Percentiles rank a stretch among this genome's conserved stretches.
Evolutionary conservation across 2,113 vertebrate genomes (phyloP).

Genomic region (Myotis brandtii): DNA sequence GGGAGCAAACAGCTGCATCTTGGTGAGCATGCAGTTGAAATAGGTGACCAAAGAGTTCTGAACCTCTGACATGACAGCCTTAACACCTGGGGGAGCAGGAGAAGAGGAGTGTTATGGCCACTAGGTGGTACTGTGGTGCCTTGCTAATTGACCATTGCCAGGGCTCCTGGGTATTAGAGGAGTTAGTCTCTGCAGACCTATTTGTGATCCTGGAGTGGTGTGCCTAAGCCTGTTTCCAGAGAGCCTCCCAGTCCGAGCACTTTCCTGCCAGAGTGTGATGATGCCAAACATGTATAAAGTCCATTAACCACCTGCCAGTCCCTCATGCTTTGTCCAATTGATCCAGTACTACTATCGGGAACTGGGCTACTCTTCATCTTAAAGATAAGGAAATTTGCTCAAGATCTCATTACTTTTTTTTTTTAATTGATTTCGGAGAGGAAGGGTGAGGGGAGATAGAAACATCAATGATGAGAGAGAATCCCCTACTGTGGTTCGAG

Average conservation of each 20-base stretch:
- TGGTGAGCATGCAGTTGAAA: background rate
- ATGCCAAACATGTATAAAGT: background rate
- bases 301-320: background rate
- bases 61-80: background rate
- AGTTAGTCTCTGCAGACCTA: background rate
- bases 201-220: background rate
- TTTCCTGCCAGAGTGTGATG: background rate
- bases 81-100: background rate
- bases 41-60: background rate
- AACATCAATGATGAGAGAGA: too few relatives aligned
- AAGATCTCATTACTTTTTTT: background rate
- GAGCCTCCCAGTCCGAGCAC: background rate
- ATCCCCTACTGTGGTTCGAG: too few relatives aligned
- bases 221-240: background rate
- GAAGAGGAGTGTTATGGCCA: background rate
- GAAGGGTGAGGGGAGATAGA: too few relatives aligned
- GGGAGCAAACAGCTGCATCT: background rate
- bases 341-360: background rate
- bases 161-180: background rate
- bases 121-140: constrained; percentile 62
- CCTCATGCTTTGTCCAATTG: background rate
- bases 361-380: background rate
- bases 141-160: background rate
- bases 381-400: constrained; percentile 10
- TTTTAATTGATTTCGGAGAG: too few relatives aligned